phyloP scores from a whole-genome alignment of 1,140 invertebrate genomes.

The Babylonia areolata region DNA sequence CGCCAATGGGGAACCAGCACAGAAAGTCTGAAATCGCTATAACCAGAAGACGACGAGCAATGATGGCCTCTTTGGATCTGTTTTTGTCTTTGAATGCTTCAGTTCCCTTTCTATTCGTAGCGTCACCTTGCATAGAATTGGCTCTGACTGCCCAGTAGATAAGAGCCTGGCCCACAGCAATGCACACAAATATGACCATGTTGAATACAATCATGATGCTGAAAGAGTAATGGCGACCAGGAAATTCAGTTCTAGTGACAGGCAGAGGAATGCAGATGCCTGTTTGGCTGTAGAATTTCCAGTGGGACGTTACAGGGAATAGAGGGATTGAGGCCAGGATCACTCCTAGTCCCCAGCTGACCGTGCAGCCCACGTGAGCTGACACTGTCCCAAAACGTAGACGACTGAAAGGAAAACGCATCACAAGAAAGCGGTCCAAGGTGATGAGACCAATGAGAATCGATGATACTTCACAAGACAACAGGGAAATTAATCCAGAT shows the following conservation, averaged over 20 bases:
- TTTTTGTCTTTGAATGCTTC: too few relatives aligned
- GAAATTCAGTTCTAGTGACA: not conserved
- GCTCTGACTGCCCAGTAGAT: conserved; percentile 47
- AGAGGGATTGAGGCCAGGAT: not conserved
- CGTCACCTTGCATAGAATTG: not conserved
- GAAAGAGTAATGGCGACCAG: conserved; percentile 25
- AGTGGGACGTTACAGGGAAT: not conserved
- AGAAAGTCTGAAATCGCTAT: not conserved
- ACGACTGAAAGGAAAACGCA: conserved; percentile 14
- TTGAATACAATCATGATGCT: conserved; percentile 43
- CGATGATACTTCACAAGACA: conserved; percentile 4
- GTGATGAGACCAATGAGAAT: conserved; percentile 23
- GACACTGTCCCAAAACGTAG: not conserved
- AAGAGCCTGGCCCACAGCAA: conserved; percentile 37
- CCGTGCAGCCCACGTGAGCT: not conserved
- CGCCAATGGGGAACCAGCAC: conserved; percentile 7
- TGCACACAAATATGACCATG: conserved; percentile 35
- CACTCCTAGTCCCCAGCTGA: not conserved
- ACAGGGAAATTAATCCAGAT: conserved; percentile 35
- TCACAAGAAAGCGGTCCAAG: conserved; percentile 8
- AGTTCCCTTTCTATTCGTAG: too few relatives aligned
- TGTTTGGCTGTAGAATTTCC: conserved; percentile 20
- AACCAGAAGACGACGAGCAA: not conserved
- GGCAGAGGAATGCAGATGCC: conserved; percentile 26
- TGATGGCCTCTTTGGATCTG: too few relatives aligned